These are phyloP conservation scores for Callionymus lyra DNA, from an alignment of 2,113 vertebrate species.

Conservation along the genomic window DNA sequence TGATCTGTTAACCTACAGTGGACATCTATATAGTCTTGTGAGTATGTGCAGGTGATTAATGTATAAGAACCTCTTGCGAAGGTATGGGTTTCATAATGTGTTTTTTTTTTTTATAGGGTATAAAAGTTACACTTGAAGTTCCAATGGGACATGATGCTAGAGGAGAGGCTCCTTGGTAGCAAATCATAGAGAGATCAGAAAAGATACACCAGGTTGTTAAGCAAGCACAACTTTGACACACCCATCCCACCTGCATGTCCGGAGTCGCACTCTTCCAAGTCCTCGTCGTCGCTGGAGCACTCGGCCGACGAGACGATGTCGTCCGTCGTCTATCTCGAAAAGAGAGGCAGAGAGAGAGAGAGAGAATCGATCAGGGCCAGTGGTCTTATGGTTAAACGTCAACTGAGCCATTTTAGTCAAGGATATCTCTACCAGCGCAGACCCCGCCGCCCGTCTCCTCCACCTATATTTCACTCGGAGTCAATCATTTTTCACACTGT, in stretches of 20 bases:
- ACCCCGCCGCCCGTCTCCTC: constrained; percentile 38
- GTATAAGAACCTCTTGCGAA: not conserved
- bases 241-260: constrained; percentile 96
- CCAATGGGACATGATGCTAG: constrained; percentile 92
- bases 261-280: constrained; percentile 93
- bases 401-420: constrained; percentile 27
- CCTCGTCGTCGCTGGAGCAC: constrained; percentile 96
- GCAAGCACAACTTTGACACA: constrained; percentile 88
- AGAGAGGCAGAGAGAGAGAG: constrained; percentile 15
- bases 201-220: constrained; percentile 49
- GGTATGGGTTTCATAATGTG: constrained; percentile 2
- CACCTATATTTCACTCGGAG: constrained; percentile 48
- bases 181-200: constrained; percentile 73
- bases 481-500: constrained; percentile 64
- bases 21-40: not conserved
- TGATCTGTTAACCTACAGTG: constrained; percentile 6
- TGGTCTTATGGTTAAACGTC: constrained; percentile 13
- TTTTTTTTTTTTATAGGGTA: constrained; percentile 14
- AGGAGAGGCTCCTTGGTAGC: constrained; percentile 72
- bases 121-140: constrained; percentile 70
- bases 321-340: constrained; percentile 90
- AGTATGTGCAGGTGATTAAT: not conserved
- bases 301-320: constrained; percentile 95
- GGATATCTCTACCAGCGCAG: constrained; percentile 42
- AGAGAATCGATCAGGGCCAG: not conserved